A percentile compares a stretch with the other conserved stretches of the same genome.
Evolutionary conservation across 2,888 invertebrate genomes (phyloP).

Genomic region (Tenthredo notha): DNA sequence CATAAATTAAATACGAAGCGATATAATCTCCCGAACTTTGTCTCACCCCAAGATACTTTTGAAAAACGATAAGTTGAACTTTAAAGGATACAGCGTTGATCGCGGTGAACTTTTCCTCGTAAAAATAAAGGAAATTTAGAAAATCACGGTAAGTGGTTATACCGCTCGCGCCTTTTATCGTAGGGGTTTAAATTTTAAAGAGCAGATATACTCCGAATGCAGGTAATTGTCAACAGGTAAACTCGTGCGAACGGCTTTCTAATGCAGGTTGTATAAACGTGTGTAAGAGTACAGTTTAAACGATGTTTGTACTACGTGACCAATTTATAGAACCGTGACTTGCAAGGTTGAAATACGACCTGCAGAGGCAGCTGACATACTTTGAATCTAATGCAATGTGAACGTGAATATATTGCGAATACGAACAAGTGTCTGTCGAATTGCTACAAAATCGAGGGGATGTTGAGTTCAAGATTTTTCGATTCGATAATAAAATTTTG

Average conservation of each 20-base stretch:
- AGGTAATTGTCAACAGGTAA: conserved; percentile 38
- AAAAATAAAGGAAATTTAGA: neutral
- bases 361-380: neutral
- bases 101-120: neutral
- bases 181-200: neutral
- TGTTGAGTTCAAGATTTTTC: neutral
- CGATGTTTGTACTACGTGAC: conserved; percentile 48
- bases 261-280: conserved; percentile 22
- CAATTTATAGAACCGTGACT: conserved; percentile 39
- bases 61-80: neutral
- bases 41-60: neutral
- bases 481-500: neutral
- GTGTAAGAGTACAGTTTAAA: conserved; percentile 29
- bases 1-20: neutral
- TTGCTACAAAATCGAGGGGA: neutral
- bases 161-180: neutral
- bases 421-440: neutral
- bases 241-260: conserved; percentile 3
- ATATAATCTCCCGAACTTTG: neutral
- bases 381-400: neutral
- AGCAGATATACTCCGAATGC: neutral
- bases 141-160: neutral
- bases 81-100: neutral
- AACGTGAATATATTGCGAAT: conserved; percentile 1
- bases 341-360: neutral